Percentiles rank a stretch among this genome's conserved stretches.
Conservation (phyloP, 1,140 invertebrate species). For the Zaprionus camerounensis region DNA sequence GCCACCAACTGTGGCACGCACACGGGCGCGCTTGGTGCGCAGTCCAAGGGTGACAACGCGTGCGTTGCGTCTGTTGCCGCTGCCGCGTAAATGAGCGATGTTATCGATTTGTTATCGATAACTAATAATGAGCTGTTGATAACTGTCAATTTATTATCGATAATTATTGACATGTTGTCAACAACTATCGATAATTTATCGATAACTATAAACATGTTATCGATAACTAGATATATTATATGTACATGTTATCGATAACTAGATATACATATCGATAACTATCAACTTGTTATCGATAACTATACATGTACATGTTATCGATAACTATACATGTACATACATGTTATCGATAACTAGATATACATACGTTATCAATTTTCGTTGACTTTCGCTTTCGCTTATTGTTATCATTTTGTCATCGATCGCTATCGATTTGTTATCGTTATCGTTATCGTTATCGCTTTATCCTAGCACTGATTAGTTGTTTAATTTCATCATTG, state of each 20-base stretch:
- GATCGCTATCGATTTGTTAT: too few species aligned
- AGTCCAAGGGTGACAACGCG: constrained; percentile 26
- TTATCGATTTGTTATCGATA: background rate
- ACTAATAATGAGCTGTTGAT: background rate
- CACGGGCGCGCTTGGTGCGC: constrained; percentile 51
- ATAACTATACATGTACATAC: too few species aligned
- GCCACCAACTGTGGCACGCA: constrained; percentile 57
- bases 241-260: background rate
- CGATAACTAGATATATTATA: too few species aligned
- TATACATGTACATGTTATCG: background rate
- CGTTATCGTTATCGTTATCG: constrained; percentile 2
- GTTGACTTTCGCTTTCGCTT: background rate
- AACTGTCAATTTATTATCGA: background rate
- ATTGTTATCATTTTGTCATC: background rate
- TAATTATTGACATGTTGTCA: background rate
- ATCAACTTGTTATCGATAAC: background rate
- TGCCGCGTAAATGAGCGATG: constrained; percentile 39
- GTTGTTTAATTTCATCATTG: constrained; percentile 64
- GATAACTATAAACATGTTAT: background rate
- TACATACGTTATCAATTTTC: background rate
- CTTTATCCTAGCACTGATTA: constrained; percentile 73
- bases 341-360: too few species aligned
- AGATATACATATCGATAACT: background rate
- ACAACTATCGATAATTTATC: background rate
- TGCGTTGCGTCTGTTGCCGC: constrained; percentile 54